Conservation (phyloP, 1,140 invertebrate species). For the Drosophila serrata region DNA sequence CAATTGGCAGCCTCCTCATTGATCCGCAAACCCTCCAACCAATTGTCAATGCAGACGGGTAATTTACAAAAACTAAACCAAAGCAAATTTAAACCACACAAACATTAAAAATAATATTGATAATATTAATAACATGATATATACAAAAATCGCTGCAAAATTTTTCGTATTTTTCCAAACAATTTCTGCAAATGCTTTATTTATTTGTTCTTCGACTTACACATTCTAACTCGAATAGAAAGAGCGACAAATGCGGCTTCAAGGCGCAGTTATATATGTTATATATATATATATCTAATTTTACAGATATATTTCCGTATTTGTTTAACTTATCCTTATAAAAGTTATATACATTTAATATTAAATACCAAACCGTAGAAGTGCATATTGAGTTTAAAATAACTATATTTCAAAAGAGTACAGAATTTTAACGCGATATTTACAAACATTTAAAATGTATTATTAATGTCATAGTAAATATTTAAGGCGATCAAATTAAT, state of each 20-base stretch:
- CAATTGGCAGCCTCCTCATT: conserved; percentile 93
- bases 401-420: not conserved
- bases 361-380: conserved; percentile 6
- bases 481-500: not conserved
- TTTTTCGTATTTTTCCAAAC: conserved; percentile 36
- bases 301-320: conserved; percentile 8
- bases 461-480: not conserved
- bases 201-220: conserved; percentile 17
- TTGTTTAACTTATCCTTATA: conserved; percentile 5
- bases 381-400: not conserved
- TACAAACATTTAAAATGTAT: too few relatives aligned
- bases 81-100: conserved; percentile 59
- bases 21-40: conserved; percentile 92
- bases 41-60: conserved; percentile 89
- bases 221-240: conserved; percentile 18
- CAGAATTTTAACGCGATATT: not conserved
- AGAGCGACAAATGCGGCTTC: conserved; percentile 27
- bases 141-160: conserved; percentile 55
- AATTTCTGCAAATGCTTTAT: conserved; percentile 42
- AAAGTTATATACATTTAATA: conserved; percentile 6
- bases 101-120: conserved; percentile 41
- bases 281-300: conserved; percentile 1
- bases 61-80: conserved; percentile 84
- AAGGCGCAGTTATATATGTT: conserved; percentile 12
- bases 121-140: conserved; percentile 26